Evolutionary conservation across 2,797 vertebrate species (phyloP), one percentile per base, ranked within the genome.

Genomic region (Sitta carolinensis): DNA sequence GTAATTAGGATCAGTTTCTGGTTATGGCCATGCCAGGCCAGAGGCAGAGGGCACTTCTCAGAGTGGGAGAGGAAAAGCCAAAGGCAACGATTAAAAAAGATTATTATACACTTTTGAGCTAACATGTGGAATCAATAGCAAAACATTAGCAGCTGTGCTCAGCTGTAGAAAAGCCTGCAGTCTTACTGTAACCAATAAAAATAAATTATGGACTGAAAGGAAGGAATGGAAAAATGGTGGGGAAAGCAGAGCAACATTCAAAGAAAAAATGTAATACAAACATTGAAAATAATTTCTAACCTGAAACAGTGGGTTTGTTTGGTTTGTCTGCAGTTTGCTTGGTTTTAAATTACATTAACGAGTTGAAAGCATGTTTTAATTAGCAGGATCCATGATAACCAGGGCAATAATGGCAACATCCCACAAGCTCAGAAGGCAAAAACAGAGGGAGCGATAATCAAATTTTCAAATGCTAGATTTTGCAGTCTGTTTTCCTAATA

Each of bases 41-140:
- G 92, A 97, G 96, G 97, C 96, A 96, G 91, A 97, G 97, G 97
- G 96, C 94, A 93, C 85, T 95, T 96, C 94, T 96, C 95, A 9
- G 73, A 96, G 76, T 93, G 94, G 93, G 90, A 97, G 93, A 98
- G 97, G 97, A 98, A 97, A 97, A 97, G 97, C 98, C 97, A 97
- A 97, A 97, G 97, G 97, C 97, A 97, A 97, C 61, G 92, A 97
- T 98, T 97, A 97, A 96, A 97, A 92, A 78, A 96, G 93, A 97
- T 97, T 97, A 97, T 97, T 97, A 96, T 95, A 97, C 95, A 96
- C 96, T 97, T 97, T 92, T 89, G 95, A 96, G 94, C 95, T 95
- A 96, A 97, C 97, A 98, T 98, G 97, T 98, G 97, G 97, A 97
- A 97, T 97, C 97, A 97, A 98, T 98, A 98, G 95, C 96, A 96